Evolutionary conservation across 2,888 invertebrate genomes (phyloP).

Genomic region (Globia sparganii): DNA sequence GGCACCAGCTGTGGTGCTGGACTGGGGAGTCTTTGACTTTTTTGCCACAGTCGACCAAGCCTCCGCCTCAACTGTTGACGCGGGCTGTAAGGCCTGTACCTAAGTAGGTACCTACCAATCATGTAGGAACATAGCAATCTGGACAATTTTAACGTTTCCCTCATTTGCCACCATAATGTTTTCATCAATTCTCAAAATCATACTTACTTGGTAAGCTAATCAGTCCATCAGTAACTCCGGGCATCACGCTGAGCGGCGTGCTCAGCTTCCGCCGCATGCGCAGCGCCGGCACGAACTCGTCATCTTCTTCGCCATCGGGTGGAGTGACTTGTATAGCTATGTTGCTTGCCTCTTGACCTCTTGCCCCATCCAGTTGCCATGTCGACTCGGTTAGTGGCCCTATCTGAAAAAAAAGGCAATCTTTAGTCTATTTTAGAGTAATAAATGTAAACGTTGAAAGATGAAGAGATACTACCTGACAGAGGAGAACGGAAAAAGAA

Average conservation of each 20-base stretch:
- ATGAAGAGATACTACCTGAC: background rate
- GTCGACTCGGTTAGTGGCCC: constrained; percentile 81
- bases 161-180: background rate
- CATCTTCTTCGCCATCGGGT: constrained; percentile 87
- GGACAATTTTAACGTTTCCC: too few relatives aligned
- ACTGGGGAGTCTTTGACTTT: too few relatives aligned
- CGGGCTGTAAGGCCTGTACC: too few relatives aligned
- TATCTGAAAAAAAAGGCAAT: constrained; percentile 77
- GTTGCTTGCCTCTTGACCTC: constrained; percentile 77
- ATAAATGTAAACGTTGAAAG: background rate
- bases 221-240: constrained; percentile 77
- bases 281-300: constrained; percentile 81
- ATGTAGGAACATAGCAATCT: background rate
- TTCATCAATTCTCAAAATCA: constrained; percentile 23
- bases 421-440: background rate
- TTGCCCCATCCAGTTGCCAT: constrained; percentile 80
- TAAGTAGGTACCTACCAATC: too few relatives aligned
- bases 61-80: too few relatives aligned
- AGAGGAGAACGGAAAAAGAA: background rate
- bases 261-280: constrained; percentile 85
- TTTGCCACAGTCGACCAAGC: too few relatives aligned
- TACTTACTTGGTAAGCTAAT: constrained; percentile 76
- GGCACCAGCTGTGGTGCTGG: too few relatives aligned
- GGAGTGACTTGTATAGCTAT: constrained; percentile 88
- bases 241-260: constrained; percentile 82